Percentiles rank a stretch among this genome's conserved stretches.
Conservation (phyloP, 1,140 invertebrate species). For the Popillia japonica region DNA sequence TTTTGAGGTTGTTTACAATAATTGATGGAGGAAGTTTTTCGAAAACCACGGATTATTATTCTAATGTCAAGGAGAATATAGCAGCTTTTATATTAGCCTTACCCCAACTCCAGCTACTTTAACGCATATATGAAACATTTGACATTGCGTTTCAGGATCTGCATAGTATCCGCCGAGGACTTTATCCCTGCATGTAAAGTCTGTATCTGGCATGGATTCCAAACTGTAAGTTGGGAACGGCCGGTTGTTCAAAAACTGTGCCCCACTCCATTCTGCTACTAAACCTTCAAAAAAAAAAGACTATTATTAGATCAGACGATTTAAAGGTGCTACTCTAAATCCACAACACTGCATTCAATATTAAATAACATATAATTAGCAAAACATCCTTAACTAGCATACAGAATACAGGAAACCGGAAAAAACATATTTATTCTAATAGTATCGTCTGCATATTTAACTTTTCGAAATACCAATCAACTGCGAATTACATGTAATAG, state of each 20-base stretch:
- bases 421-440: constrained; percentile 7
- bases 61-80: neutral
- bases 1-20: too few relatives aligned
- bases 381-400: neutral
- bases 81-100: constrained; percentile 40
- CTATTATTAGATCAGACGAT: neutral
- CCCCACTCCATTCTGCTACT: constrained; percentile 50
- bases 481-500: neutral
- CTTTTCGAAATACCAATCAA: neutral
- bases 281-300: constrained; percentile 45
- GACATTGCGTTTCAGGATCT: constrained; percentile 89
- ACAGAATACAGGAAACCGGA: neutral
- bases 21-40: too few relatives aligned
- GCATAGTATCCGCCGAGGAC: constrained; percentile 92
- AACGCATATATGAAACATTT: constrained; percentile 91
- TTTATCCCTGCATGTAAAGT: constrained; percentile 86
- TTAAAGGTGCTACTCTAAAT: neutral
- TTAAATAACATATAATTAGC: constrained; percentile 6
- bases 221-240: constrained; percentile 77
- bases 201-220: constrained; percentile 83
- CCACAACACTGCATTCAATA: neutral
- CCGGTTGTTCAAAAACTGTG: constrained; percentile 59
- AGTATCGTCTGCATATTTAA: neutral
- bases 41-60: neutral
- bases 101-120: constrained; percentile 78